Evolutionary conservation across 1,140 invertebrate species (phyloP).

Genomic region (Dendroctonus ponderosae): DNA sequence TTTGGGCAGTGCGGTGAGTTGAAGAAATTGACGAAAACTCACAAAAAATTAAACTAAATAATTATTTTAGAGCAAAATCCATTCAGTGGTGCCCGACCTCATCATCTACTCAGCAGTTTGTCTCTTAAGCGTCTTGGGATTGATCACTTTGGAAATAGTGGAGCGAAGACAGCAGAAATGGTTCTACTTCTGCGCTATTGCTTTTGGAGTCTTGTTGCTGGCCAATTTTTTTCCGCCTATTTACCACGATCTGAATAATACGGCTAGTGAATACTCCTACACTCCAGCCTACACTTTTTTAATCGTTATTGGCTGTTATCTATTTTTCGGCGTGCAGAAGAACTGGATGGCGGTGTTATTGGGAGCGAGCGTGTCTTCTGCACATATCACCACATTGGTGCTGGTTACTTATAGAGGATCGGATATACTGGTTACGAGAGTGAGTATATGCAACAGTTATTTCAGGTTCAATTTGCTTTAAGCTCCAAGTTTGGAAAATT

Average conservation of each 20-base stretch:
- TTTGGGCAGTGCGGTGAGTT: slow-evolving; percentile 38
- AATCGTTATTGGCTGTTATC: slow-evolving; percentile 70
- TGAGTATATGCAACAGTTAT: slow-evolving; percentile 39
- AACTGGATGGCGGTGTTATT: slow-evolving; percentile 66
- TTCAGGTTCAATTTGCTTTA: background rate
- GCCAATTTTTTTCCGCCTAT: slow-evolving; percentile 58
- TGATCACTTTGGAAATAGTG: slow-evolving; percentile 24
- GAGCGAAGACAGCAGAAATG: slow-evolving; percentile 16
- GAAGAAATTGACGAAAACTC: background rate
- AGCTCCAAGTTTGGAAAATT: background rate
- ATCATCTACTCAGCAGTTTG: slow-evolving; percentile 51
- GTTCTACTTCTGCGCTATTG: slow-evolving; percentile 31
- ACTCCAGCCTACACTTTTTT: slow-evolving; percentile 69
- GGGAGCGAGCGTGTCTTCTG: slow-evolving; percentile 61
- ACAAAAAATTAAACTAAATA: background rate
- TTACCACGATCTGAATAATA: slow-evolving; percentile 53
- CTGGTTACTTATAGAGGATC: slow-evolving; percentile 64
- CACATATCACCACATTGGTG: slow-evolving; percentile 62
- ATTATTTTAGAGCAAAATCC: slow-evolving; percentile 42
- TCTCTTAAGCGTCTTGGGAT: slow-evolving; percentile 40
- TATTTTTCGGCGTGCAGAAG: slow-evolving; percentile 73
- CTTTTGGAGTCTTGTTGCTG: slow-evolving; percentile 51
- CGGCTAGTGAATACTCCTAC: slow-evolving; percentile 40
- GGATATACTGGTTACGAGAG: slow-evolving; percentile 50
- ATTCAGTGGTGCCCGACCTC: slow-evolving; percentile 49